Percentiles rank a stretch among this genome's conserved stretches.
These are phyloP conservation scores for Cataglyphis altisquamis DNA, from an alignment of 2,888 invertebrate genomes.

Conservation along the genomic window DNA sequence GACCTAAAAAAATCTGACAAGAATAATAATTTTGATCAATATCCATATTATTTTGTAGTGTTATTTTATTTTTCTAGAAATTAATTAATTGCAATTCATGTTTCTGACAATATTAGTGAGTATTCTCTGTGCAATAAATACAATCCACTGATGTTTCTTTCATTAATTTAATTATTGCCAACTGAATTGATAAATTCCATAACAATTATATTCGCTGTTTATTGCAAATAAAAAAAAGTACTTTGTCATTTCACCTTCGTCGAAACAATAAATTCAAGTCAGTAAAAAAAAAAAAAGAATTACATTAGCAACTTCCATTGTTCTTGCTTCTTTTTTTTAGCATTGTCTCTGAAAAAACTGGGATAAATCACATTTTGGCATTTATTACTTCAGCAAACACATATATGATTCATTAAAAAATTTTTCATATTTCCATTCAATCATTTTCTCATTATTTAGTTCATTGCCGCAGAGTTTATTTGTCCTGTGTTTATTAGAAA, in stretches of 20 bases:
- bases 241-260: not conserved
- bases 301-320: not conserved
- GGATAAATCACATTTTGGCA: not conserved
- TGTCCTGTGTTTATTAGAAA: not conserved
- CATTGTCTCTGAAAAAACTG: not conserved
- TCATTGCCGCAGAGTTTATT: not conserved
- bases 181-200: not conserved
- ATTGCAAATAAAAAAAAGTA: not conserved
- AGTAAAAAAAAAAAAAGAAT: not conserved
- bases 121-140: not conserved
- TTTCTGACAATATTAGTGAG: too few relatives aligned
- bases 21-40: not conserved
- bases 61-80: too few relatives aligned
- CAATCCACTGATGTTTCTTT: not conserved
- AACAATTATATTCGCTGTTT: not conserved
- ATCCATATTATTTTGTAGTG: too few relatives aligned
- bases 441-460: not conserved
- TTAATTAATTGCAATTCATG: too few relatives aligned
- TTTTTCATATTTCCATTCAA: not conserved
- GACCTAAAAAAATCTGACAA: too few relatives aligned
- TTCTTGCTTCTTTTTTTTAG: not conserved
- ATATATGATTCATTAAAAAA: not conserved
- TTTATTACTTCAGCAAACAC: not conserved
- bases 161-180: not conserved
- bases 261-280: not conserved